A percentile compares a stretch with the other conserved stretches of the same genome.
Evolutionary conservation across 2,113 vertebrate species (phyloP).

Genomic region (Tragelaphus strepsiceros): DNA sequence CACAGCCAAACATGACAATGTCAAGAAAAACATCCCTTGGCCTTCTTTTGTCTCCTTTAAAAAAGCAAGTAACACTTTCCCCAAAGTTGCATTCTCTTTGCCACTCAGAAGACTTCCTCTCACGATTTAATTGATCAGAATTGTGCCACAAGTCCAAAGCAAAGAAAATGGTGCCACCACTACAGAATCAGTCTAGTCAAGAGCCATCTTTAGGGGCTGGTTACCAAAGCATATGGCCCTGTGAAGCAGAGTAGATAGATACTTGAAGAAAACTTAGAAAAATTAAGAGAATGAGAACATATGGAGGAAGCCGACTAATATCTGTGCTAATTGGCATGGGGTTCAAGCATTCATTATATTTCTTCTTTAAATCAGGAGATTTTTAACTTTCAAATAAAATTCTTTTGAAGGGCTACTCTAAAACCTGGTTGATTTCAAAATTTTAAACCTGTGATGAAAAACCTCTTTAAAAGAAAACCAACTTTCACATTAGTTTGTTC

Average conservation of each 20-base stretch:
- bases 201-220: not conserved
- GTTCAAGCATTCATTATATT: not conserved
- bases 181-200: not conserved
- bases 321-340: not conserved
- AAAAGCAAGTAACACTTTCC: not conserved
- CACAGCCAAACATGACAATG: not conserved
- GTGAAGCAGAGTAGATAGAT: not conserved
- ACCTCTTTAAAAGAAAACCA: not conserved
- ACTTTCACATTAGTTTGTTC: not conserved
- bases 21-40: not conserved
- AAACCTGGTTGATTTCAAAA: not conserved
- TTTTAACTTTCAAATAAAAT: not conserved
- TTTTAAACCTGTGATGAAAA: not conserved
- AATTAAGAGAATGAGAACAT: not conserved
- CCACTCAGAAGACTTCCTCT: not conserved
- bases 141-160: not conserved
- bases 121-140: not conserved
- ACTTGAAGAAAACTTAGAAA: not conserved
- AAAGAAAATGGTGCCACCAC: not conserved
- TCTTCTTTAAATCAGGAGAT: not conserved
- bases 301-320: not conserved
- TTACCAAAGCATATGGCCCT: not conserved
- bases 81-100: not conserved
- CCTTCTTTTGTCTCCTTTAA: not conserved
- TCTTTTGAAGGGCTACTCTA: not conserved